A percentile compares a stretch with the other conserved stretches of the same genome.
phyloP scores from a whole-genome alignment of 2,113 vertebrate genomes.

The Prietella phreatophila region DNA sequence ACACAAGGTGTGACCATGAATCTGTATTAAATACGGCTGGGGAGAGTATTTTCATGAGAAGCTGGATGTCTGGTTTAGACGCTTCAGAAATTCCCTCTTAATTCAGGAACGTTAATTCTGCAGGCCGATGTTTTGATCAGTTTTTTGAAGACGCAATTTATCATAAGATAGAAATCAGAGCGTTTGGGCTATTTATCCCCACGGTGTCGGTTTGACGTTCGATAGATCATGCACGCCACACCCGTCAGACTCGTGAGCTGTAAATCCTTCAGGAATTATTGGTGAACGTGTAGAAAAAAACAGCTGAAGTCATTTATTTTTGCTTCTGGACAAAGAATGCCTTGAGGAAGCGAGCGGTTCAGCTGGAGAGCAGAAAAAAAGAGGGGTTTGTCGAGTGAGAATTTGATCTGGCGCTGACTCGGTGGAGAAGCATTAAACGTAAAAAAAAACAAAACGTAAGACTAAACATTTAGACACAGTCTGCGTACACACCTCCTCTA shows the following conservation, averaged over 20 bases:
- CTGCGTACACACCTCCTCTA: conserved; percentile 40
- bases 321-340: conserved; percentile 44
- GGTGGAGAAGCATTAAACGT: conserved; percentile 39
- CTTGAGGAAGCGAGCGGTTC: conserved; percentile 45
- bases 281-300: background rate
- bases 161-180: background rate
- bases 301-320: conserved; percentile 57
- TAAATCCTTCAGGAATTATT: background rate
- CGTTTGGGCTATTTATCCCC: background rate
- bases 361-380: conserved; percentile 20
- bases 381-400: conserved; percentile 19
- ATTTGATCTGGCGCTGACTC: conserved; percentile 37
- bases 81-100: background rate
- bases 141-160: background rate
- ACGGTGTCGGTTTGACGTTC: background rate
- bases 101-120: background rate
- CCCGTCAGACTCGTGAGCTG: background rate
- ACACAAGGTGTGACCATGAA: conserved; percentile 17
- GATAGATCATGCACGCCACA: background rate
- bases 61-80: background rate
- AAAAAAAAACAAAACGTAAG: conserved; percentile 25
- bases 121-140: background rate
- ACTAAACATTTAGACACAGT: conserved; percentile 63
- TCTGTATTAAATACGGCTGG: background rate
- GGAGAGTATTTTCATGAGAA: background rate